Percentiles rank a stretch among this genome's conserved stretches.
phyloP scores from a whole-genome alignment of 2,888 invertebrate species.

The Rotaria macrura region DNA sequence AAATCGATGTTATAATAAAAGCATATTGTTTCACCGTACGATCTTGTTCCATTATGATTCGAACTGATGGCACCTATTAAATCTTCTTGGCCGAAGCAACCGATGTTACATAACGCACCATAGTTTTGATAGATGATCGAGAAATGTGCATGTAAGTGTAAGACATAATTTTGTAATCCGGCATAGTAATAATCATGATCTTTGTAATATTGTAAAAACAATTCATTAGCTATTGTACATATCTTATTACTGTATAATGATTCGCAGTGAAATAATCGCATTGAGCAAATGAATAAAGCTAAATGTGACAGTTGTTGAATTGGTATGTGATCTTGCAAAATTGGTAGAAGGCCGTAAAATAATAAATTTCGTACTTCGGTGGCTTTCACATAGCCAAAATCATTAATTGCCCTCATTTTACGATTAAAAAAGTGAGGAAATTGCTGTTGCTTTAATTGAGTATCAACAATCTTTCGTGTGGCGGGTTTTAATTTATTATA shows the following conservation, averaged over 20 bases:
- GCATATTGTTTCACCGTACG: too few relatives aligned
- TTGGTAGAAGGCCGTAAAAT: not conserved
- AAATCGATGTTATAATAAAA: too few relatives aligned
- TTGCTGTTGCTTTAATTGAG: not conserved
- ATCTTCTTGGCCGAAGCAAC: too few relatives aligned
- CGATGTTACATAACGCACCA: not conserved
- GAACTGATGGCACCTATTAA: too few relatives aligned
- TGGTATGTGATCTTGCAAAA: not conserved
- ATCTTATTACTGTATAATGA: not conserved
- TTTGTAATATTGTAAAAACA: not conserved
- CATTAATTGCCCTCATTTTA: not conserved
- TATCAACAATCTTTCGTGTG: not conserved
- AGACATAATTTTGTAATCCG: not conserved
- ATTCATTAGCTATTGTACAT: not conserved
- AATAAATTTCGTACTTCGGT: not conserved
- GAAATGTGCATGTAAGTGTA: not conserved
- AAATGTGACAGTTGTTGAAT: not conserved
- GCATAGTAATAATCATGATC: not conserved
- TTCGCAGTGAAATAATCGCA: not conserved
- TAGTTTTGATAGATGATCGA: not conserved
- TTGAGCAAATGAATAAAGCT: not conserved
- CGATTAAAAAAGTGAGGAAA: not conserved
- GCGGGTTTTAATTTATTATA: not conserved
- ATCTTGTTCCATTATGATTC: too few relatives aligned
- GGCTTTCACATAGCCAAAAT: not conserved